These are phyloP conservation scores for Drusus annulatus DNA, from an alignment of 1,140 invertebrate genomes.

Conservation along the genomic window DNA sequence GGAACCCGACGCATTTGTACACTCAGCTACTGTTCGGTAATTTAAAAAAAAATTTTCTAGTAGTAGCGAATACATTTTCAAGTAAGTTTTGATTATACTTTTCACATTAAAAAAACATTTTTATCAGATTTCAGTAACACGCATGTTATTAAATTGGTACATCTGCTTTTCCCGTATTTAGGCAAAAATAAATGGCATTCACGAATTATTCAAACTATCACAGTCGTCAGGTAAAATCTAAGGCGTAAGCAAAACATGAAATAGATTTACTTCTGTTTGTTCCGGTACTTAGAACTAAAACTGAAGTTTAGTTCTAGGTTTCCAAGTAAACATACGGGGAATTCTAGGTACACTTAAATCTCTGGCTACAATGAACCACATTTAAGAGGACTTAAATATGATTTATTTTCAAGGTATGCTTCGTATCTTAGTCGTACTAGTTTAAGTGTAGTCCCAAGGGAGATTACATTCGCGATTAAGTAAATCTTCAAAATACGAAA, in stretches of 20 bases:
- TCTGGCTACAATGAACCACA: background rate
- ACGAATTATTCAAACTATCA: background rate
- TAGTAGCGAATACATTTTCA: no score
- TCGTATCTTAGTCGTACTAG: background rate
- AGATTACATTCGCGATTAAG: background rate
- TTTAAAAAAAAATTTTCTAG: no score
- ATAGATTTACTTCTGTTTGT: constrained; percentile 8
- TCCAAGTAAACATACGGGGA: constrained; percentile 17
- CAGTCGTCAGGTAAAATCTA: background rate
- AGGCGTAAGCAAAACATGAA: background rate
- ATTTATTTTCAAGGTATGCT: constrained; percentile 19
- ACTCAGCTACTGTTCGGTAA: no score
- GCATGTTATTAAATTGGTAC: no score
- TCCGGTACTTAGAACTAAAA: background rate
- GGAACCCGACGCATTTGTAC: no score
- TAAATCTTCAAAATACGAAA: no score
- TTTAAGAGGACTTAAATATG: constrained; percentile 35
- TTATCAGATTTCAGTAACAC: no score
- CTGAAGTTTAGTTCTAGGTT: constrained; percentile 19
- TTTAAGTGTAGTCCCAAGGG: background rate
- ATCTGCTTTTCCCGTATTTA: no score
- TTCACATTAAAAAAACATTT: no score
- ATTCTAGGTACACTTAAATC: background rate
- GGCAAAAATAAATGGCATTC: no score
- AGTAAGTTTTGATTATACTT: no score